Conservation (phyloP, 2,113 vertebrate species). For the Eurypyga helias region DNA sequence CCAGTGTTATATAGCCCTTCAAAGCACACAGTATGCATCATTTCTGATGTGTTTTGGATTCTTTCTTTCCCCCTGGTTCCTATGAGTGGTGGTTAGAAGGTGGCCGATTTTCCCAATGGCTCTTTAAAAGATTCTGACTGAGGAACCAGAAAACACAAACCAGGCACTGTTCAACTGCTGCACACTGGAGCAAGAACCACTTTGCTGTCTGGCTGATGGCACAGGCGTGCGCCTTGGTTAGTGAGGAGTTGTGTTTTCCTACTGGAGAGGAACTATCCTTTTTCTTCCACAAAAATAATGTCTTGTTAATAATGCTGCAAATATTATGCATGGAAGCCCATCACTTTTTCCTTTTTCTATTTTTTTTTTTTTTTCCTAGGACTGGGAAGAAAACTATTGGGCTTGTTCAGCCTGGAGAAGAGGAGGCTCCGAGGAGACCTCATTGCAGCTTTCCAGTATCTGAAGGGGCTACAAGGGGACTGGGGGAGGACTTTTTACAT, state of each 20-base stretch:
- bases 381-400: neutral
- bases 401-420: too few relatives aligned
- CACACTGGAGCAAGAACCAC: neutral
- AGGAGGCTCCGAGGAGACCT: too few relatives aligned
- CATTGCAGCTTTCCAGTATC: too few relatives aligned
- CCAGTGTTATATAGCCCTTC: neutral
- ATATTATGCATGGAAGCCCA: neutral
- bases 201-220: neutral
- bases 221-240: neutral
- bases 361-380: neutral
- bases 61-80: neutral
- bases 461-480: too few relatives aligned
- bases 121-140: neutral
- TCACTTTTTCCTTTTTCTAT: neutral
- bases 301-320: neutral
- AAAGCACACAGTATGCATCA: neutral
- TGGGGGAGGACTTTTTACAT: too few relatives aligned
- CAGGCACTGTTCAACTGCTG: neutral
- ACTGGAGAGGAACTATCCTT: neutral
- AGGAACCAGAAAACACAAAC: neutral
- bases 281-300: neutral
- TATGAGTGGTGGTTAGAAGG: neutral
- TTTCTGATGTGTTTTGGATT: neutral
- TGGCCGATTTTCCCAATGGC: neutral
- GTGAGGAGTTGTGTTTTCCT: neutral